phyloP scores from a whole-genome alignment of 2,888 invertebrate genomes.

The Napeogenes sylphis region DNA sequence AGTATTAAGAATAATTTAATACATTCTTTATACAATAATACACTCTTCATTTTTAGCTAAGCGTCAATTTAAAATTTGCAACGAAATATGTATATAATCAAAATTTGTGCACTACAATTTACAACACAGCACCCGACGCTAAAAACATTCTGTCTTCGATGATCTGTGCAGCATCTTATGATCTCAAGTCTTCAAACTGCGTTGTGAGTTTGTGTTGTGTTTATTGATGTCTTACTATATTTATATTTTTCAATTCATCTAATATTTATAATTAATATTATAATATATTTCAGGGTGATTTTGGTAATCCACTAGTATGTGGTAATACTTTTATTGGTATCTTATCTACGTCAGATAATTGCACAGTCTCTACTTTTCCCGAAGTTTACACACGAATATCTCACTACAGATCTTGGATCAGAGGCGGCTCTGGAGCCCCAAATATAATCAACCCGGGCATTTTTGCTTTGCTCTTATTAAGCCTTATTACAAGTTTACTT shows the following conservation, averaged over 20 bases:
- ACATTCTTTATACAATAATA: too few relatives aligned
- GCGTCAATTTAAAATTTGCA: slow-evolving; percentile 37
- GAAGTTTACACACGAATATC: slow-evolving; percentile 52
- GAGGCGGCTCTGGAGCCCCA: slow-evolving; percentile 40
- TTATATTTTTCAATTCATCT: background rate
- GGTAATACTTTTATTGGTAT: slow-evolving; percentile 45
- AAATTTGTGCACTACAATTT: slow-evolving; percentile 38
- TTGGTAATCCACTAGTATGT: slow-evolving; percentile 48
- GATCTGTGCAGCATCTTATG: slow-evolving; percentile 50
- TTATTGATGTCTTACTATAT: background rate
- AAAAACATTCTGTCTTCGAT: slow-evolving; percentile 45
- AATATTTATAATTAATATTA: background rate
- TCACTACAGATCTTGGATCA: slow-evolving; percentile 50
- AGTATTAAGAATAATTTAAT: too few relatives aligned
- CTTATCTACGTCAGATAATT: slow-evolving; percentile 41
- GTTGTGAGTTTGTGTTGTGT: slow-evolving; percentile 40
- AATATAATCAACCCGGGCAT: slow-evolving; percentile 40
- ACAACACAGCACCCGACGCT: slow-evolving; percentile 25
- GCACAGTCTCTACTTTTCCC: slow-evolving; percentile 35
- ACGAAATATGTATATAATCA: slow-evolving; percentile 49
- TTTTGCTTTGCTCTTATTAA: slow-evolving; percentile 33
- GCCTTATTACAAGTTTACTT: too few relatives aligned
- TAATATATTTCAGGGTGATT: slow-evolving; percentile 43
- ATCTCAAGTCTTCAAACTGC: slow-evolving; percentile 46
- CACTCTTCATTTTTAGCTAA: slow-evolving; percentile 38